Evolutionary conservation across 2,113 vertebrate genomes (phyloP).

Genomic region (Gallinago jamesoni): DNA sequence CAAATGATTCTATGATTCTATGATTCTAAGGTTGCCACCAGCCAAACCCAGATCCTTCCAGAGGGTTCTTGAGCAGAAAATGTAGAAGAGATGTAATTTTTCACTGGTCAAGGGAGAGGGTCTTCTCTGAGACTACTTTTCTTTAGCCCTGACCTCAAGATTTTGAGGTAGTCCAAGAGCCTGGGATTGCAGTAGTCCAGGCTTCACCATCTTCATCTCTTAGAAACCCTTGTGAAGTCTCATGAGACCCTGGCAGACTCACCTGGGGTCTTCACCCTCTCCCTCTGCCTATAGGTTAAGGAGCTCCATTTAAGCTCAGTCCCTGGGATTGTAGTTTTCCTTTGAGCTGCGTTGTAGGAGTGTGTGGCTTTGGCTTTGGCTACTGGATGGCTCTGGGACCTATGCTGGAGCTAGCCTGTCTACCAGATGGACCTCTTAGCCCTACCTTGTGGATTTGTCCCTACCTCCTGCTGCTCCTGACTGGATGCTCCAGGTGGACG

Average conservation of each 20-base stretch:
- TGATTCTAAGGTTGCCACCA: not conserved
- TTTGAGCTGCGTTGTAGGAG: rapidly evolving
- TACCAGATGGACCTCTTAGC: not conserved
- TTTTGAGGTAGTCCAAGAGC: not conserved
- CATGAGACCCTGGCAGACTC: not conserved
- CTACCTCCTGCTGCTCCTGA: not conserved
- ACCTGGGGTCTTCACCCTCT: not conserved
- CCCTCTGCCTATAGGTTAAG: not conserved
- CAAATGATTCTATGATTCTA: too few relatives aligned
- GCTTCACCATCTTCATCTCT: not conserved
- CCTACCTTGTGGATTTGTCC: not conserved
- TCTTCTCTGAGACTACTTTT: not conserved
- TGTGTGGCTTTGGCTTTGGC: not conserved
- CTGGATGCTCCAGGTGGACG: not conserved
- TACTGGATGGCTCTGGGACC: too few relatives aligned
- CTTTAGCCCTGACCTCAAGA: not conserved
- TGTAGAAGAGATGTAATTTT: not conserved
- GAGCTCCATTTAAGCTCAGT: not conserved
- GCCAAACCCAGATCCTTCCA: not conserved
- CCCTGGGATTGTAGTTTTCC: rapidly evolving
- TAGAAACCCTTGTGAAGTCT: not conserved
- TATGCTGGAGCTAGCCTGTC: too few relatives aligned
- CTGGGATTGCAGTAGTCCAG: not conserved
- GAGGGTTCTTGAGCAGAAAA: not conserved
- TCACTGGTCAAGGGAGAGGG: not conserved